Base-by-base conservation (phyloP, 2,888 invertebrate species). In the Apamea sordens region DNA sequence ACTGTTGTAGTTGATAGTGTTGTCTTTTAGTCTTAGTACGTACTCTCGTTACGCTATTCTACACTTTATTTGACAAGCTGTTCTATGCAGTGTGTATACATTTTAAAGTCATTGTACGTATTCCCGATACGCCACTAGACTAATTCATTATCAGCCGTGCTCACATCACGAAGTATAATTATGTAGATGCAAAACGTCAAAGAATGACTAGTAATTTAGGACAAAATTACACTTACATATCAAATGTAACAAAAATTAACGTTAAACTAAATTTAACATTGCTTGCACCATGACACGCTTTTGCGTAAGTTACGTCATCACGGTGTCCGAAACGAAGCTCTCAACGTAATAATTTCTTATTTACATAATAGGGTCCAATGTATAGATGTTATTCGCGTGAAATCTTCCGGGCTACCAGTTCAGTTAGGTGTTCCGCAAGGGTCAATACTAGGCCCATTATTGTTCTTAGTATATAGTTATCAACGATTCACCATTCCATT, bases 31-130 rank as follows among this genome's bases (percentile, higher is more conserved):
- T 50, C 32, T 8, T 28, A 18, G 47, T 47, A 69, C 68, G 50
- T 69, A 50, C 68, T 50, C 68, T 28, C 68, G 47, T n/a, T 68
- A 68, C 68, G 68, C 68, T 47, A 21, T 47, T 68, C n/a, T 47
- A 50, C 68, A 50, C 8, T 68, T n/a, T 61, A 47, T 68, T 47
- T 68, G 47, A 10, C 68, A 68, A 68, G 47, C 68, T 68, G 68
- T 32, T 32, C 2, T 1, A 32, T 32, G 44, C 68, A 68, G 47
- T 28, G 68, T 68, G 28, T 28, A 28, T 61, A 61, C 61, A 61
- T 61, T 61, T 56, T 56, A 56, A 67, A 59, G 59, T 67, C 36
- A 67, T 24, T 44, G 21, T 21, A 32, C 21, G 53, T 56, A 56
- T 56, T 56, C 56, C 24, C 56, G 56, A 56, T 56, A 56, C 24